These are phyloP conservation scores for Achroia grisella DNA, from an alignment of 1,140 invertebrate species.

Conservation along the genomic window DNA sequence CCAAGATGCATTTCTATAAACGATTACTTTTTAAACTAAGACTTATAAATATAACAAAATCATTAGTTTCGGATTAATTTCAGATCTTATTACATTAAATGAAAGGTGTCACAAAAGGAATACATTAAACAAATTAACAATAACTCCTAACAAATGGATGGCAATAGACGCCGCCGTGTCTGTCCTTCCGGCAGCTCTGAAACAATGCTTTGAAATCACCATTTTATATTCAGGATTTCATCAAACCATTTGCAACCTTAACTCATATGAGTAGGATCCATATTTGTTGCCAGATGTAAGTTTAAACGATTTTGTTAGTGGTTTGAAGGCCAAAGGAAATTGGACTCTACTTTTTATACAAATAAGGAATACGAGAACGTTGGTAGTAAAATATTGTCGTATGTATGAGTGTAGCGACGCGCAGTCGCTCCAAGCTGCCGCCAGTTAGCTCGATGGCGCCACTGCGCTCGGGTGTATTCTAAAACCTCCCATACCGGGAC, in stretches of 20 bases:
- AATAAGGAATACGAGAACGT: no score
- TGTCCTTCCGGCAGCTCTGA: slow-evolving; percentile 29
- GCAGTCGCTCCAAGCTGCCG: slow-evolving; percentile 36
- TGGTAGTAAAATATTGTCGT: not conserved
- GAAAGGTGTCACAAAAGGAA: not conserved
- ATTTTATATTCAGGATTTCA: not conserved
- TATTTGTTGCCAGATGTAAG: not conserved
- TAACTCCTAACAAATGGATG: slow-evolving; percentile 21
- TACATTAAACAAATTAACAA: slow-evolving; percentile 9
- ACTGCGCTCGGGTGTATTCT: slow-evolving; percentile 38
- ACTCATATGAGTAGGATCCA: not conserved
- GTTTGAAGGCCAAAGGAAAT: slow-evolving; percentile 12
- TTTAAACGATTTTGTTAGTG: not conserved
- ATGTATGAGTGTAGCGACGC: slow-evolving; percentile 30
- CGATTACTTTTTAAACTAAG: no score
- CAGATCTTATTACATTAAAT: no score
- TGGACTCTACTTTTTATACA: slow-evolving; percentile 1
- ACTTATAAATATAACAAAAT: no score
- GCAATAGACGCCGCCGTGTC: slow-evolving; percentile 31
- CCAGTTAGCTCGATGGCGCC: slow-evolving; percentile 50
- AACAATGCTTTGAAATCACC: slow-evolving; percentile 18
- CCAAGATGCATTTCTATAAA: no score
- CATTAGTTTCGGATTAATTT: no score
- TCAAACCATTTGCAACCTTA: slow-evolving; percentile 12
- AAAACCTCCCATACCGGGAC: slow-evolving; percentile 11